A percentile compares a stretch with the other conserved stretches of the same genome.
phyloP scores from a whole-genome alignment of 2,888 invertebrate genomes.

The Fragum fragum region DNA sequence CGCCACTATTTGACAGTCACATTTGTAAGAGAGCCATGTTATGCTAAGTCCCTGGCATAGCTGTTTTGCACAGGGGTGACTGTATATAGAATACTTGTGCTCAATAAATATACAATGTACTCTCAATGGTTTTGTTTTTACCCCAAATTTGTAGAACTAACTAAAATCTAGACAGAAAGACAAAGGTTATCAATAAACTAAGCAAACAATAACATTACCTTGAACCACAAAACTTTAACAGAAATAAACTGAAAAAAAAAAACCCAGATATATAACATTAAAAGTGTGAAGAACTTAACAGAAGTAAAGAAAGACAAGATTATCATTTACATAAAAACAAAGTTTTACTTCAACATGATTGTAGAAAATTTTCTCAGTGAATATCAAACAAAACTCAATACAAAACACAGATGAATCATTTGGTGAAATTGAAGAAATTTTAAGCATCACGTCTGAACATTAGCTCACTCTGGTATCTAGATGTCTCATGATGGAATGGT shows the following conservation, averaged over 20 bases:
- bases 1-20: too few species aligned
- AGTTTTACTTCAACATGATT: neutral
- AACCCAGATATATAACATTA: neutral
- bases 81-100: too few species aligned
- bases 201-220: neutral
- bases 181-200: neutral
- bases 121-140: too few species aligned
- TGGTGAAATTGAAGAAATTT: neutral
- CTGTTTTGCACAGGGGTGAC: too few species aligned
- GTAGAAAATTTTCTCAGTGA: neutral
- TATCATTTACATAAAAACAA: neutral
- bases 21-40: too few species aligned
- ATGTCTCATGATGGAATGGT: constrained; percentile 81
- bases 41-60: too few species aligned
- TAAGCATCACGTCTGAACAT: constrained; percentile 80
- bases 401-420: neutral
- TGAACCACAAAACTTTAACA: constrained; percentile 2
- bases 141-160: too few species aligned
- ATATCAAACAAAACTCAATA: neutral
- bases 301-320: neutral
- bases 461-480: constrained; percentile 83
- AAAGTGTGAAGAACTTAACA: neutral
- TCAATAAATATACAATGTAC: too few species aligned
- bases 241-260: neutral
- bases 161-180: too few species aligned